Evolutionary conservation across 2,113 vertebrate genomes (phyloP).

Genomic region (Pteruthius melanotis): DNA sequence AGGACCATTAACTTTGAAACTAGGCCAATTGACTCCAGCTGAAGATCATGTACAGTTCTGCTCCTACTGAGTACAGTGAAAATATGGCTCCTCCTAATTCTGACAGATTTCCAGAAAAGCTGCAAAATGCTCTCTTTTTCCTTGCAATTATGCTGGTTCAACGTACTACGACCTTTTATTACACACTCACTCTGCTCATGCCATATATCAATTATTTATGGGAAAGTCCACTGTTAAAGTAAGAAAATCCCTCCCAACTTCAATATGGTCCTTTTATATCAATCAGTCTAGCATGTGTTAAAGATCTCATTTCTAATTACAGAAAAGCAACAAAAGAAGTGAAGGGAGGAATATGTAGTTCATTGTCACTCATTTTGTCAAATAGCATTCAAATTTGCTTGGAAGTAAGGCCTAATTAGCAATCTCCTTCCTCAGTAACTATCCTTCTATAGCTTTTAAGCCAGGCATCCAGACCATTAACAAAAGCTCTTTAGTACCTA

Average conservation of each 20-base stretch:
- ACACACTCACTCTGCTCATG: not conserved
- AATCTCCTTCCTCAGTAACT: not conserved
- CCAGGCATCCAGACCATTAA: not conserved
- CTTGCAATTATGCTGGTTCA: not conserved
- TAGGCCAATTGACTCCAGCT: not conserved
- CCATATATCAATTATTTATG: constrained; percentile 13
- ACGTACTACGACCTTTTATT: not conserved
- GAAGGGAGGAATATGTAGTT: not conserved
- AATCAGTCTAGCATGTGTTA: not conserved
- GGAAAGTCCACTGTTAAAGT: not conserved
- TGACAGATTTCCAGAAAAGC: not conserved
- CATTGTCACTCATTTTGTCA: not conserved
- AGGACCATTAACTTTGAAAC: not conserved
- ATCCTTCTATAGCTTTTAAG: not conserved
- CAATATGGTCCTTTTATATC: not conserved
- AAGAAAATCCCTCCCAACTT: constrained; percentile 29
- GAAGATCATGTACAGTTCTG: not conserved
- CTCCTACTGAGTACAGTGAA: not conserved
- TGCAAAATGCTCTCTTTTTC: not conserved
- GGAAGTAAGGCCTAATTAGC: not conserved
- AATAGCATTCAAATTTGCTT: not conserved
- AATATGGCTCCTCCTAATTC: not conserved
- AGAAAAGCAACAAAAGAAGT: not conserved
- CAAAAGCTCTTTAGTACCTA: not conserved
- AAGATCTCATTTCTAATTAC: constrained; percentile 6